Conservation (phyloP, 2,113 vertebrate genomes). For the Rattus norvegicus region GRCr8 NC_086020.1:155675501-155676000, state of each 20-base stretch:
- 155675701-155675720: not conserved
- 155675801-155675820: not conserved
- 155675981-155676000: not conserved
- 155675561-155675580: not conserved
- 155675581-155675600: not conserved
- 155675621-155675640: not conserved
- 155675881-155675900: not conserved
- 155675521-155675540: not conserved
- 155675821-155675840: not conserved
- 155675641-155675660: not conserved
- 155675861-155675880: not conserved
- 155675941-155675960: not conserved
- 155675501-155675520: not conserved
- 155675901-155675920: not conserved
- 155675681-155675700: not conserved
- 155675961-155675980: not conserved
- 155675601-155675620: not conserved
- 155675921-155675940: not conserved
- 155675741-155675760: not conserved
- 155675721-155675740: not conserved
- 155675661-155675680: not conserved
- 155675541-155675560: not conserved
- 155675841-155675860: not conserved
- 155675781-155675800: not conserved
- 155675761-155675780: not conserved